Evolutionary conservation across 2,888 invertebrate genomes (phyloP).

Genomic region (Cheilosia pagana): DNA sequence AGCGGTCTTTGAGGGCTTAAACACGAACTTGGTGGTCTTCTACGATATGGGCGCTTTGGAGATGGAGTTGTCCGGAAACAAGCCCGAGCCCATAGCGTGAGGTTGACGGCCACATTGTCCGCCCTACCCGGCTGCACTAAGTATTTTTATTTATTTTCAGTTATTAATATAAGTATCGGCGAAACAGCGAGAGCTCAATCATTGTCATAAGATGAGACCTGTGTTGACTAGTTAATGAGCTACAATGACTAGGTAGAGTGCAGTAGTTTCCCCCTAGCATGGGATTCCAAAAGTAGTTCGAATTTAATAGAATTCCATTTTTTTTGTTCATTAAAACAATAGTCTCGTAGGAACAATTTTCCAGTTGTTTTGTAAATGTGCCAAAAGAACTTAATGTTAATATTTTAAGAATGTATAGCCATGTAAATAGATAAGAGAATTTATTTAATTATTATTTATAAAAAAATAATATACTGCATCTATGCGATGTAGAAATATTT

Average conservation of each 20-base stretch:
- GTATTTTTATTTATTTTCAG: conserved; percentile 24
- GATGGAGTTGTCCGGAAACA: conserved; percentile 85
- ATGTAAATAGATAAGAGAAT: conserved; percentile 40
- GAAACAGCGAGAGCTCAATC: conserved; percentile 37
- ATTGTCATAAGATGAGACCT: conserved; percentile 12
- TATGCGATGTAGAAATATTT: conserved; percentile 40
- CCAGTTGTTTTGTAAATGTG: conserved; percentile 63
- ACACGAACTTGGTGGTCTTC: conserved; percentile 89
- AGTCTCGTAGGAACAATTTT: conserved; percentile 39
- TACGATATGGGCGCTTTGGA: conserved; percentile 90
- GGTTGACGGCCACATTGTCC: conserved; percentile 2
- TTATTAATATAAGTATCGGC: conserved; percentile 18
- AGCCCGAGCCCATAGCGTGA: conserved; percentile 38
- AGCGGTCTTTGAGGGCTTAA: conserved; percentile 91
- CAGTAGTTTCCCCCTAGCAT: conserved; percentile 22
- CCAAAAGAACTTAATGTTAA: conserved; percentile 65
- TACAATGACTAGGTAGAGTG: conserved; percentile 53
- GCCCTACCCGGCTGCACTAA: conserved; percentile 3
- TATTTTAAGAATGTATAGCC: conserved; percentile 15
- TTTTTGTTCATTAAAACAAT: conserved; percentile 23
- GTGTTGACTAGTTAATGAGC: conserved; percentile 50
- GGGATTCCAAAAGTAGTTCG: conserved; percentile 33
- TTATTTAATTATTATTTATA: conserved; percentile 31
- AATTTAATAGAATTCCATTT: conserved; percentile 2
- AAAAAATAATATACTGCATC: background rate